phyloP scores from a whole-genome alignment of 2,888 invertebrate species.

The Xestoiulus laeticollis region DNA sequence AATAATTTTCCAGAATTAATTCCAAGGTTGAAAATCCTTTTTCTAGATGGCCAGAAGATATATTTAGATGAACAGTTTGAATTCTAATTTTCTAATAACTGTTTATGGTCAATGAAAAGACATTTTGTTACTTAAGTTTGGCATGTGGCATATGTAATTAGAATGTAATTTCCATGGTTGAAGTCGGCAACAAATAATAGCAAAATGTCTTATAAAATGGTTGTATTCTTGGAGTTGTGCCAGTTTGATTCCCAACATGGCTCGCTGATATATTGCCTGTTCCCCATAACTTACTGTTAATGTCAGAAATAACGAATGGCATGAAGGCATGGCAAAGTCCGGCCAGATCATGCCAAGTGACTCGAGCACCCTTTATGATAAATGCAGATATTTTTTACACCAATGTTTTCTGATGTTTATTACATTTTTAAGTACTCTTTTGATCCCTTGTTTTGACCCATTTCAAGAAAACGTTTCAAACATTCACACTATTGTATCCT shows the following conservation, averaged over 20 bases:
- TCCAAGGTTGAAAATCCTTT: neutral
- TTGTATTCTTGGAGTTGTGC: neutral
- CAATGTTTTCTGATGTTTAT: neutral
- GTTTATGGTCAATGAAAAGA: neutral
- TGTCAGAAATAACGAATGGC: neutral
- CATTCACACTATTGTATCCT: no score
- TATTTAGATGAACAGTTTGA: neutral
- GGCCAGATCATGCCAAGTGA: neutral
- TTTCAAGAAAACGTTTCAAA: no score
- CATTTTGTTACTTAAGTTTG: neutral
- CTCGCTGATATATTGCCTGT: neutral
- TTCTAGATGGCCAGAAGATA: neutral
- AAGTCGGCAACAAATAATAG: neutral
- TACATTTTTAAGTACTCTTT: no score
- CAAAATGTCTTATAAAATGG: neutral
- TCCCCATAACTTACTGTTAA: neutral
- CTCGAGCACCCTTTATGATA: neutral
- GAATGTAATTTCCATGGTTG: neutral
- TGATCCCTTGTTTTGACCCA: no score
- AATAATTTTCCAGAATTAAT: neutral
- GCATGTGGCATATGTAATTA: neutral
- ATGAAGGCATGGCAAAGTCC: neutral
- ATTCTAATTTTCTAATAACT: neutral
- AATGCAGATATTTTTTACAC: neutral
- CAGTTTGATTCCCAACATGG: neutral